Evolutionary conservation across 2,113 vertebrate genomes (phyloP).

Genomic region (Natator depressus): DNA sequence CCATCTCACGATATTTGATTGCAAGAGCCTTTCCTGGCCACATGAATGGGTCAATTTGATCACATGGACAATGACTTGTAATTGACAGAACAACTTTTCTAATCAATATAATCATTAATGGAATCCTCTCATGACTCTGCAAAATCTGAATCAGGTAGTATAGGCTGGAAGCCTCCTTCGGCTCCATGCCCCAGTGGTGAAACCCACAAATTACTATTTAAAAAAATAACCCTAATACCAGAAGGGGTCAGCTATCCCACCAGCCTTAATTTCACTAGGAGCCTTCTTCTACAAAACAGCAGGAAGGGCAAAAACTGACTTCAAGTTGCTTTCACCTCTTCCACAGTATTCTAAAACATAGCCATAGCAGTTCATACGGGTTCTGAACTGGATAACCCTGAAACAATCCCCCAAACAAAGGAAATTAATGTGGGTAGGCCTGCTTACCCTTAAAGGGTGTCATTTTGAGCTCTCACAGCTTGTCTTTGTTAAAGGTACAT

Average conservation of each 20-base stretch:
- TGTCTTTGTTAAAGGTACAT: background rate
- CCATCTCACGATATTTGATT: background rate
- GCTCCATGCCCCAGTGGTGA: no score
- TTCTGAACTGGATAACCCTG: no score
- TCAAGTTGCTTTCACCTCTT: background rate
- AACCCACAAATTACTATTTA: no score
- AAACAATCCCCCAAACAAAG: no score
- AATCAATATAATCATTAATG: background rate
- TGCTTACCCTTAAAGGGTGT: background rate
- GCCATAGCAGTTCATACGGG: no score
- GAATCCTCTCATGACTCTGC: background rate
- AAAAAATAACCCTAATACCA: no score
- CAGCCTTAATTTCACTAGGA: no score
- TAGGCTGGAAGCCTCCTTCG: no score
- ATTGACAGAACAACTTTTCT: background rate
- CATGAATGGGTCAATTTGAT: background rate
- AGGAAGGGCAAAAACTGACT: background rate
- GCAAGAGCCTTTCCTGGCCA: background rate
- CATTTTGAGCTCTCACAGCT: background rate
- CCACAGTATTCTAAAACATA: background rate
- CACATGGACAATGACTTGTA: background rate
- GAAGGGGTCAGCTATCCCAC: no score
- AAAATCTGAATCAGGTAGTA: background rate
- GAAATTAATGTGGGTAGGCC: background rate
- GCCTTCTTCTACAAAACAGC: background rate